Conservation (phyloP, 2,797 vertebrate species). For the Sebastes goodei region DNA sequence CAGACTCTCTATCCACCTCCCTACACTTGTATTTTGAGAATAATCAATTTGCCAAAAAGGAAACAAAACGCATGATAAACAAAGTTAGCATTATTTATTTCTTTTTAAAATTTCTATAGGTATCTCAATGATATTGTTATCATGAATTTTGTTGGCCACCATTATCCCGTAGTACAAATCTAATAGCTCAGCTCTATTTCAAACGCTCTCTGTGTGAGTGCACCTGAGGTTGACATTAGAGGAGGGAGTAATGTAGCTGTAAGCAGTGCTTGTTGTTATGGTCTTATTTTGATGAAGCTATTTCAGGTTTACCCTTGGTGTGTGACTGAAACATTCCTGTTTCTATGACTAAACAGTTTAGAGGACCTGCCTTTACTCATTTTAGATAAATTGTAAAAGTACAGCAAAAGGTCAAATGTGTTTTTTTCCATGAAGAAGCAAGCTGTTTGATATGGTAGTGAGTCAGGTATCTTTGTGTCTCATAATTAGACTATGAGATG, state of each 20-base stretch:
- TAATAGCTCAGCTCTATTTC: not conserved
- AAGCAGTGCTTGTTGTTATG: not conserved
- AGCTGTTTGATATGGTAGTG: not conserved
- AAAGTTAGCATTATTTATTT: too few relatives aligned
- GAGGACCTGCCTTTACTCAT: not conserved
- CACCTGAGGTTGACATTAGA: not conserved
- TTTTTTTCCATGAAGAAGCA: not conserved
- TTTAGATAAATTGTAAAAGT: not conserved
- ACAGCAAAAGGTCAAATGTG: not conserved
- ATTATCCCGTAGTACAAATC: not conserved
- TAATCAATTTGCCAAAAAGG: not conserved
- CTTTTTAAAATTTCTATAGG: too few relatives aligned
- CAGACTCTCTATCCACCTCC: not conserved
- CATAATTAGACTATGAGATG: not conserved
- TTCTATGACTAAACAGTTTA: not conserved
- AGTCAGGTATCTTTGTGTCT: not conserved
- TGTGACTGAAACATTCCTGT: not conserved
- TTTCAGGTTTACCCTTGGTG: constrained; percentile 1
- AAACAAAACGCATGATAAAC: not conserved
- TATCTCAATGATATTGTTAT: too few relatives aligned
- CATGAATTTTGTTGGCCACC: not conserved
- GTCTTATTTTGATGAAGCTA: constrained; percentile 4
- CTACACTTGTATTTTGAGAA: not conserved
- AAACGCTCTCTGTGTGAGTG: not conserved
- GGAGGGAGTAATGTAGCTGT: not conserved